phyloP scores from a whole-genome alignment of 2,113 vertebrate genomes.

The Henicopernis longicauda region DNA sequence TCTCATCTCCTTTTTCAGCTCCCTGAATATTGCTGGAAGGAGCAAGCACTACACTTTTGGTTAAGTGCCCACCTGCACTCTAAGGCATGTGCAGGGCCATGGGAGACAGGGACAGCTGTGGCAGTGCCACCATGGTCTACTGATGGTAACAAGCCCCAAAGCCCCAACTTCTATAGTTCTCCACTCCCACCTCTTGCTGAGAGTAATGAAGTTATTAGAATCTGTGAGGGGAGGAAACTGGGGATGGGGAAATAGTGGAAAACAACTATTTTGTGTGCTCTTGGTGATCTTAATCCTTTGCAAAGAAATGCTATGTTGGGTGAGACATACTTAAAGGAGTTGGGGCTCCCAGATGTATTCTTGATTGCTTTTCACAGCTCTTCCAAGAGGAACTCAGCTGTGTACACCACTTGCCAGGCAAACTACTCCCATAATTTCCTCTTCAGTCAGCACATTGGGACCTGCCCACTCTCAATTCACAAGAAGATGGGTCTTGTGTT shows the following conservation, averaged over 20 bases:
- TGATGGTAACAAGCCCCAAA: background rate
- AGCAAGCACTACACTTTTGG: background rate
- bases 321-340: background rate
- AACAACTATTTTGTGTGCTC: background rate
- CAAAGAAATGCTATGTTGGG: background rate
- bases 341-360: background rate
- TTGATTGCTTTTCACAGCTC: background rate
- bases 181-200: background rate
- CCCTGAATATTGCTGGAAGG: background rate
- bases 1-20: background rate
- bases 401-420: background rate
- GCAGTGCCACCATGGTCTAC: background rate
- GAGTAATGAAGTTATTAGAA: background rate
- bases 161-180: rapidly evolving
- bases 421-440: background rate
- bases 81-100: background rate
- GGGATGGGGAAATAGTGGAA: background rate
- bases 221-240: background rate
- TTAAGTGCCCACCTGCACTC: background rate
- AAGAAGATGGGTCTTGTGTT: background rate
- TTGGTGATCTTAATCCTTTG: background rate
- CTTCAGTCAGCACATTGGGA: background rate
- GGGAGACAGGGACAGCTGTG: background rate
- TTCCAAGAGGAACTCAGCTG: background rate
- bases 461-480: background rate